Percentiles rank a stretch among this genome's conserved stretches.
phyloP scores from a whole-genome alignment of 1,140 invertebrate species.

The Epicauta chinensis region DNA sequence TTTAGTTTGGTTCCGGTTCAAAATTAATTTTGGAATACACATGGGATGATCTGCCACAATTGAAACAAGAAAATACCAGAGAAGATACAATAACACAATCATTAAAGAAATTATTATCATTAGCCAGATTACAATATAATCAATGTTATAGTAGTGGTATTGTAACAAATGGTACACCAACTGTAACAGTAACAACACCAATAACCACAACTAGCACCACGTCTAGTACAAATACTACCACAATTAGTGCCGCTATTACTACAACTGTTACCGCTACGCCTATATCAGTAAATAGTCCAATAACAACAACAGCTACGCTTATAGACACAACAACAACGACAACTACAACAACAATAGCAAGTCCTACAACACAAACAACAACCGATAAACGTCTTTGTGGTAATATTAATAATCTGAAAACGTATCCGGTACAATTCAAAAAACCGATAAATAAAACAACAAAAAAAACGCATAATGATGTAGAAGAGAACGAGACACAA shows the following conservation, averaged over 20 bases:
- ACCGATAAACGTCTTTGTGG: constrained; percentile 50
- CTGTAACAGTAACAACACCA: constrained; percentile 24
- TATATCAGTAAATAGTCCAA: too few relatives aligned
- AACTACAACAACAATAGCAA: too few relatives aligned
- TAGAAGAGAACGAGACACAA: neutral
- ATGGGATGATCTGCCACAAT: constrained; percentile 52
- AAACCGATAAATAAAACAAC: constrained; percentile 8
- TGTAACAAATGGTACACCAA: too few relatives aligned
- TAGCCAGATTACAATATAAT: constrained; percentile 48
- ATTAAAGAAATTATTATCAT: constrained; percentile 54
- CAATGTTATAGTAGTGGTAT: constrained; percentile 19
- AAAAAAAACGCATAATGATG: neutral
- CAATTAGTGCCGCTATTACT: too few relatives aligned
- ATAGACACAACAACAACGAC: too few relatives aligned
- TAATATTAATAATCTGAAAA: constrained; percentile 32
- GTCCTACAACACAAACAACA: constrained; percentile 31
- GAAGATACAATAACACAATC: constrained; percentile 27
- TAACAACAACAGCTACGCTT: too few relatives aligned
- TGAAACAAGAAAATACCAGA: constrained; percentile 36
- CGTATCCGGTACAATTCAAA: constrained; percentile 11
- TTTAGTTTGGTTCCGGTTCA: constrained; percentile 74
- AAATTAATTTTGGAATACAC: constrained; percentile 78
- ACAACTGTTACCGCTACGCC: too few relatives aligned
- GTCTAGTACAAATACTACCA: too few relatives aligned
- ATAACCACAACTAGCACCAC: too few relatives aligned